Percentiles rank a stretch among this genome's conserved stretches.
Conservation (phyloP, 1,140 invertebrate species). For the Neotoxoptera formosana region DNA sequence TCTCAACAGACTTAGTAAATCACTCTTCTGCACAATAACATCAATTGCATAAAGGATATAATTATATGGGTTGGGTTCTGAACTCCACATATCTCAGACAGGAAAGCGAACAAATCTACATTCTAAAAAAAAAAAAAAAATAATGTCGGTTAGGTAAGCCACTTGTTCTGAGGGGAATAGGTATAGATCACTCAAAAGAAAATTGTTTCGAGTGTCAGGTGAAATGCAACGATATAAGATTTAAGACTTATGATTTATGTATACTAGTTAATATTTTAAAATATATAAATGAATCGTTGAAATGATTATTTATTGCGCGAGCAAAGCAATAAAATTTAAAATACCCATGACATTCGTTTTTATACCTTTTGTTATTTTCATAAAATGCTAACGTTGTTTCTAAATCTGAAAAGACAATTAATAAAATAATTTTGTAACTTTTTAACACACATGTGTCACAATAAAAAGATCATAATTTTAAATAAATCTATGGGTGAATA, state of each 20-base stretch:
- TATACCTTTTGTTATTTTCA: slow-evolving; percentile 8
- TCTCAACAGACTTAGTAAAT: neutral
- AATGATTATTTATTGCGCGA: neutral
- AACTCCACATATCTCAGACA: neutral
- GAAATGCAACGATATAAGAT: neutral
- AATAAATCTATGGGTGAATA: neutral
- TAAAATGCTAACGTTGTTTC: neutral
- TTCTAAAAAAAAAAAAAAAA: neutral
- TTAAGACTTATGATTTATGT: neutral
- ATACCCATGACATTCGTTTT: neutral
- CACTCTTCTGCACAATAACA: neutral
- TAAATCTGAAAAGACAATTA: neutral
- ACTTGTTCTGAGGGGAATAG: neutral
- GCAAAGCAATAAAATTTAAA: neutral
- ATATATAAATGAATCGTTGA: neutral
- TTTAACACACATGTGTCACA: neutral
- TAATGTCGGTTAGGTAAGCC: neutral
- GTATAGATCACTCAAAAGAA: neutral
- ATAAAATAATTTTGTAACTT: neutral
- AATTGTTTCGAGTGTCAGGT: neutral
- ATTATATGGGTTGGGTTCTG: slow-evolving; percentile 6
- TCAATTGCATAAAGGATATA: neutral
- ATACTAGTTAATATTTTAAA: neutral
- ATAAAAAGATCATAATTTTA: neutral
- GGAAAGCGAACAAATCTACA: neutral